Evolutionary conservation across 2,113 vertebrate genomes (phyloP).

Genomic region (Pristiophorus japonicus): DNA sequence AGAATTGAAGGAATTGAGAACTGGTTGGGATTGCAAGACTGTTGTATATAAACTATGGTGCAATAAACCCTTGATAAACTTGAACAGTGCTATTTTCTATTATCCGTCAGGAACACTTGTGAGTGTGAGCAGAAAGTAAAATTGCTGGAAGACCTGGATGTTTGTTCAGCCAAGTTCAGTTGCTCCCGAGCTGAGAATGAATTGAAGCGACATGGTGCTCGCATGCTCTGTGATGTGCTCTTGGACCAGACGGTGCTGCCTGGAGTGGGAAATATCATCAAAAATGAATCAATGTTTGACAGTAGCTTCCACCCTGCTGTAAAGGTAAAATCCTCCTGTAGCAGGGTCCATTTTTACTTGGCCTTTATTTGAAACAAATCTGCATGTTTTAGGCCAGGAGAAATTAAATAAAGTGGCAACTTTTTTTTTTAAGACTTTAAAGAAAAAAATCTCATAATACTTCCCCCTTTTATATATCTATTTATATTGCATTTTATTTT

Average conservation of each 20-base stretch:
- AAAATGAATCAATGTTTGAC: conserved; percentile 88
- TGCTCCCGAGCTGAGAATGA: conserved; percentile 64
- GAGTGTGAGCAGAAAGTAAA: conserved; percentile 69
- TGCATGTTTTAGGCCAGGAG: background rate
- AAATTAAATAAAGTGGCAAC: background rate
- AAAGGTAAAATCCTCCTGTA: conserved; percentile 57
- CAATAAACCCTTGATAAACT: background rate
- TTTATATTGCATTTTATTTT: background rate
- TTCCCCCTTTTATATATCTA: conserved; percentile 22
- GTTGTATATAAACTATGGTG: background rate
- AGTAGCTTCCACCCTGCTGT: conserved; percentile 77
- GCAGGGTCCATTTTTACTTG: background rate
- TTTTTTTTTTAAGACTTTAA: background rate
- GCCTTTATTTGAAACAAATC: background rate
- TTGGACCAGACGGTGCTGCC: conserved; percentile 83
- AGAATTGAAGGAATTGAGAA: background rate
- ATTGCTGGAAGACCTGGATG: conserved; percentile 70
- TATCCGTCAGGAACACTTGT: conserved; percentile 58
- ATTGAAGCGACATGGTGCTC: conserved; percentile 60
- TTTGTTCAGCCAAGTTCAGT: conserved; percentile 80
- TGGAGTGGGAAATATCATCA: conserved; percentile 94
- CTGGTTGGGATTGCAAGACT: background rate
- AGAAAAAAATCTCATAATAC: background rate
- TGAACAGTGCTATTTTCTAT: background rate
- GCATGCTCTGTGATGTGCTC: conserved; percentile 83